A percentile compares a stretch with the other conserved stretches of the same genome.
These are phyloP conservation scores for Chelonus formosanus DNA, from an alignment of 2,888 invertebrate genomes.

Conservation along the genomic window DNA sequence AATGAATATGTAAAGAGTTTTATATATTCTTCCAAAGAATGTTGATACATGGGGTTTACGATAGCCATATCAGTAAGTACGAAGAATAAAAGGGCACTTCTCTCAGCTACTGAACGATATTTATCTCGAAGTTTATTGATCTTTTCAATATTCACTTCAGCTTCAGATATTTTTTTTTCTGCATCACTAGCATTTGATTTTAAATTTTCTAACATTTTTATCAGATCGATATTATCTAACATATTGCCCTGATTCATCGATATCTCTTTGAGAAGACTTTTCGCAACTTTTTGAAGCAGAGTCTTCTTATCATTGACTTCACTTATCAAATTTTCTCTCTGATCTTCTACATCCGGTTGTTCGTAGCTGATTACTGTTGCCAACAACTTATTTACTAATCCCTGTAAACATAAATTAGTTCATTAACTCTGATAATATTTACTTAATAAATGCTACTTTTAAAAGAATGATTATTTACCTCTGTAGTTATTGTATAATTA, in stretches of 20 bases:
- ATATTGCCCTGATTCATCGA: conserved; percentile 90
- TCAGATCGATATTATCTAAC: conserved; percentile 88
- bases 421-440: conserved; percentile 6
- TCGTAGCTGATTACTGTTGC: conserved; percentile 90
- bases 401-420: conserved; percentile 65
- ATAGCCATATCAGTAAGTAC: conserved; percentile 89
- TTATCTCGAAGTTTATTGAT: conserved; percentile 86
- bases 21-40: conserved; percentile 84
- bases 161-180: conserved; percentile 77
- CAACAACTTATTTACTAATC: conserved; percentile 88
- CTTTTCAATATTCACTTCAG: conserved; percentile 78
- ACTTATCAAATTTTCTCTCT: conserved; percentile 81
- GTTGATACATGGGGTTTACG: conserved; percentile 92
- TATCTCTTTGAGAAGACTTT: conserved; percentile 83
- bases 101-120: conserved; percentile 84
- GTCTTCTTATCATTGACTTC: conserved; percentile 89
- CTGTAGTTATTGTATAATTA: conserved; percentile 89
- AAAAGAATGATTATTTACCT: conserved; percentile 64
- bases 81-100: conserved; percentile 91
- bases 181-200: conserved; percentile 88
- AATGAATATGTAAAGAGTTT: conserved; percentile 85
- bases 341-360: conserved; percentile 86
- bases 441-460: neutral
- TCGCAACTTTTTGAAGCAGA: conserved; percentile 83
- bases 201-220: conserved; percentile 87